A percentile compares a stretch with the other conserved stretches of the same genome.
phyloP scores from a whole-genome alignment of 2,888 invertebrate genomes.

The Beris chalybata region DNA sequence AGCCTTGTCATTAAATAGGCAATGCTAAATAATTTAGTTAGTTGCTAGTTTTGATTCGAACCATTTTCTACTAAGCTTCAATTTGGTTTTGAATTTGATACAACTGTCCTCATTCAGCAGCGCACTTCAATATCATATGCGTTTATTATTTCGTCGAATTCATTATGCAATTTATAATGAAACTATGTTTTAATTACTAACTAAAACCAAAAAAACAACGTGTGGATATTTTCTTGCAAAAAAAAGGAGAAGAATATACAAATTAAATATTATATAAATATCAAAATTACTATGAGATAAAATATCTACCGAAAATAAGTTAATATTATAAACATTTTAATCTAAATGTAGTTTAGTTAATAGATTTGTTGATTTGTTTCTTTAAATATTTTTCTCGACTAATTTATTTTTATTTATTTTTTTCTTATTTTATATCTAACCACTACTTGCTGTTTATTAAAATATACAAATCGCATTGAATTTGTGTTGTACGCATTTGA shows the following conservation, averaged over 20 bases:
- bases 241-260: not conserved
- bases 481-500: not conserved
- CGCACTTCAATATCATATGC: too few species aligned
- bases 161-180: not conserved
- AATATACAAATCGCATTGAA: not conserved
- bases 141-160: too few species aligned
- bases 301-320: slow-evolving; percentile 41
- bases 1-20: too few species aligned
- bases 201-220: slow-evolving; percentile 10
- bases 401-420: slow-evolving; percentile 1
- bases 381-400: slow-evolving; percentile 3
- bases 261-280: slow-evolving; percentile 6
- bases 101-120: too few species aligned
- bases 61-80: too few species aligned
- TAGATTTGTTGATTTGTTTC: slow-evolving; percentile 8
- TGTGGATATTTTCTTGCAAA: slow-evolving; percentile 34
- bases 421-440: slow-evolving; percentile 14
- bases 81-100: too few species aligned
- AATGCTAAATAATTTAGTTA: too few species aligned
- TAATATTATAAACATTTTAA: slow-evolving; percentile 16
- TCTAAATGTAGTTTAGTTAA: not conserved
- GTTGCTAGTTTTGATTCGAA: too few species aligned
- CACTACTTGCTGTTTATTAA: slow-evolving; percentile 1
- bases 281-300: slow-evolving; percentile 33
- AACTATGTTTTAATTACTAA: not conserved